These are phyloP conservation scores for Cephalopterus ornatus DNA, from an alignment of 2,113 vertebrate species.

Conservation along the genomic window DNA sequence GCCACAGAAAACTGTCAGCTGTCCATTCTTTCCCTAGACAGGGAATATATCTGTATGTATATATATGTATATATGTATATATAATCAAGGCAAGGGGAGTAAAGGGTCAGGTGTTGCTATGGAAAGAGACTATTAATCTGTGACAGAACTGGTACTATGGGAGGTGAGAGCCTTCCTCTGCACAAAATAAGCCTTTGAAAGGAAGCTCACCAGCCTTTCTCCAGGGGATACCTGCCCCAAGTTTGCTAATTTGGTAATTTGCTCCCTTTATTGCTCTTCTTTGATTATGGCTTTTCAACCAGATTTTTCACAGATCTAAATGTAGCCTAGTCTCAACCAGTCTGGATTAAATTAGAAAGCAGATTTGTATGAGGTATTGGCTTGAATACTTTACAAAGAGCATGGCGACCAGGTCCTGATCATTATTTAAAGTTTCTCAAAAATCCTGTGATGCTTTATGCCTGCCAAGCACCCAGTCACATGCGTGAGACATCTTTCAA, in stretches of 20 bases:
- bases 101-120: conserved; percentile 46
- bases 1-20: conserved; percentile 2
- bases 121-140: conserved; percentile 34
- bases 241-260: not conserved
- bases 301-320: not conserved
- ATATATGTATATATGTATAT: conserved; percentile 10
- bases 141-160: not conserved
- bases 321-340: not conserved
- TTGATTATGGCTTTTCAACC: not conserved
- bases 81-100: conserved; percentile 27
- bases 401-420: not conserved
- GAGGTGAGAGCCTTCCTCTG: not conserved
- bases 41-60: not conserved
- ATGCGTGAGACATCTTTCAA: not conserved
- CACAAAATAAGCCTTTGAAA: not conserved
- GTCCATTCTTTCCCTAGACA: not conserved
- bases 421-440: not conserved
- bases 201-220: not conserved
- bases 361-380: not conserved
- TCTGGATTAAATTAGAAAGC: not conserved
- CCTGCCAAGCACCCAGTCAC: not conserved
- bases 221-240: not conserved
- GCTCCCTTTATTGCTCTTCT: not conserved
- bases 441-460: not conserved
- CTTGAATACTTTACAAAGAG: not conserved